A percentile compares a stretch with the other conserved stretches of the same genome.
Evolutionary conservation across 2,888 invertebrate species (phyloP).

Genomic region (Ochropacha duplaris): DNA sequence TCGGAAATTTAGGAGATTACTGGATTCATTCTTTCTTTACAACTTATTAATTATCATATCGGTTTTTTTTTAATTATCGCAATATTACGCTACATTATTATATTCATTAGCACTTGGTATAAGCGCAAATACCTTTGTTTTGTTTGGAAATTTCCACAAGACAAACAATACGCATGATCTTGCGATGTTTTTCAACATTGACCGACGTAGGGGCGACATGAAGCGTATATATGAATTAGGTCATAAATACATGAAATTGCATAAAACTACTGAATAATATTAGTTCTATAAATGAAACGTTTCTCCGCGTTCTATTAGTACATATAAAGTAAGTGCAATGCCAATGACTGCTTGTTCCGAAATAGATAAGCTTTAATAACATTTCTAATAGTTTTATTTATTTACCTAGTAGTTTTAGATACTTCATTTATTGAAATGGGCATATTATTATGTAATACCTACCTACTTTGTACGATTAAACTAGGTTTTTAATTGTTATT

Average conservation of each 20-base stretch:
- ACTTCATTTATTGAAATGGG: no score
- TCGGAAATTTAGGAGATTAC: no score
- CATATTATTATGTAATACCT: no score
- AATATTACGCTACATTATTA: not conserved
- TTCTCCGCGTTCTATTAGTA: no score
- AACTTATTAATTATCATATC: not conserved
- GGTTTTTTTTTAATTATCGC: not conserved
- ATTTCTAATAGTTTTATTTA: not conserved
- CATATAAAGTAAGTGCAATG: no score
- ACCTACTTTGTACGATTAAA: no score
- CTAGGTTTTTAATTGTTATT: no score
- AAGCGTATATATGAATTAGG: slow-evolving; percentile 11
- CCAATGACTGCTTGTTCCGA: not conserved
- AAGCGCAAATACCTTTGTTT: slow-evolving; percentile 28
- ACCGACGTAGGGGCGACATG: slow-evolving; percentile 23
- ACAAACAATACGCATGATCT: slow-evolving; percentile 59
- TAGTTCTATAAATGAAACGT: not conserved
- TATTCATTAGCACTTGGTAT: not conserved
- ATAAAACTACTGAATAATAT: not conserved
- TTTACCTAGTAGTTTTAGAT: no score
- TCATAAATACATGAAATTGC: slow-evolving; percentile 1
- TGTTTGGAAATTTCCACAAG: slow-evolving; percentile 70
- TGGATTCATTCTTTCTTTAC: no score
- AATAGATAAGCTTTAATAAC: not conserved
- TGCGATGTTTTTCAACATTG: slow-evolving; percentile 49